Evolutionary conservation across 2,888 invertebrate genomes (phyloP).

Genomic region (Eupithecia vulgata): DNA sequence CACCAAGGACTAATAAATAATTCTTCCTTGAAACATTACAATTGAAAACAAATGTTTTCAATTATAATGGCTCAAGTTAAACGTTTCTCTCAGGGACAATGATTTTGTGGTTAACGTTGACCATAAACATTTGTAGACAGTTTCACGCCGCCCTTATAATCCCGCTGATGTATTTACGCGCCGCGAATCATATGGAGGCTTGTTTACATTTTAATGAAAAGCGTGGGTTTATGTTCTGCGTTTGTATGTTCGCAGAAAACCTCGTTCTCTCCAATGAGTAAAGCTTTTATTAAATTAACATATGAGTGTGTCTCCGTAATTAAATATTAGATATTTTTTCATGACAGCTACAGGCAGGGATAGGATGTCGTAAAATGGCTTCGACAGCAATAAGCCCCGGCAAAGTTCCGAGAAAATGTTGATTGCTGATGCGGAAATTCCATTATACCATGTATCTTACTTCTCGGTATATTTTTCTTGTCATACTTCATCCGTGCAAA

Average conservation of each 20-base stretch:
- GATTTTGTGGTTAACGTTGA: constrained; percentile 64
- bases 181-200: constrained; percentile 68
- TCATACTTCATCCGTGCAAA: constrained; percentile 21
- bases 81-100: constrained; percentile 55
- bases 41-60: constrained; percentile 2
- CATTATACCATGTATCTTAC: constrained; percentile 25
- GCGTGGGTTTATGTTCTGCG: constrained; percentile 62
- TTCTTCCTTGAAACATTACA: not conserved
- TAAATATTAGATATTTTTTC: constrained; percentile 47
- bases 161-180: constrained; percentile 65
- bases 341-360: constrained; percentile 26
- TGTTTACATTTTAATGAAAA: constrained; percentile 78
- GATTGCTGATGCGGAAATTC: constrained; percentile 43
- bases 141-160: constrained; percentile 50
- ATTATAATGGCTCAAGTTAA: constrained; percentile 5
- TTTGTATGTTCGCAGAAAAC: constrained; percentile 53
- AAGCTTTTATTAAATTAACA: constrained; percentile 51
- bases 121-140: constrained; percentile 62
- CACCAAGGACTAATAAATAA: not conserved
- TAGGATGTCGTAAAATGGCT: constrained; percentile 32
- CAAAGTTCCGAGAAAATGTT: constrained; percentile 38
- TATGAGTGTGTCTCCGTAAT: constrained; percentile 50
- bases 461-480: constrained; percentile 24
- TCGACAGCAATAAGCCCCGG: constrained; percentile 28
- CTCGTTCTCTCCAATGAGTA: constrained; percentile 50